Percentiles rank a stretch among this genome's conserved stretches.
Evolutionary conservation across 2,888 invertebrate species (phyloP).

Genomic region (Meloe dianella): DNA sequence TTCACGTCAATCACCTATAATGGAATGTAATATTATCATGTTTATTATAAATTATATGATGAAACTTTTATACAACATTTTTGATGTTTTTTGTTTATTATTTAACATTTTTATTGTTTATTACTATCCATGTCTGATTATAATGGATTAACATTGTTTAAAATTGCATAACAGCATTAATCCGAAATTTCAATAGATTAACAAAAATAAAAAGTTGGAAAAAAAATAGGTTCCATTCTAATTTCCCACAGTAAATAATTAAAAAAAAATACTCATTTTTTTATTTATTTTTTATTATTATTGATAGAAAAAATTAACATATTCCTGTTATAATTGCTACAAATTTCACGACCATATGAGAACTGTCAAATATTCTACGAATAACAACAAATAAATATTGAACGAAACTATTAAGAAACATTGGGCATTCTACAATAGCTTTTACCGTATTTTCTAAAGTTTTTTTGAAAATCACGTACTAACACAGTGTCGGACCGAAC

Average conservation of each 20-base stretch:
- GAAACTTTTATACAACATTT: conserved; percentile 13
- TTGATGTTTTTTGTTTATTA: conserved; percentile 9
- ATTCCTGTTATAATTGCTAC: conserved; percentile 38
- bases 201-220: neutral
- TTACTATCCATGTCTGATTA: neutral
- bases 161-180: conserved; percentile 6
- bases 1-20: conserved; percentile 4
- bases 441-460: no score
- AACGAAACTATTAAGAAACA: conserved; percentile 24
- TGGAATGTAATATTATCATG: neutral
- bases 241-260: conserved; percentile 12
- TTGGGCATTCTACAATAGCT: neutral
- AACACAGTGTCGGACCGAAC: no score
- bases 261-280: conserved; percentile 14
- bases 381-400: conserved; percentile 36
- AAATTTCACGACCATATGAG: conserved; percentile 40
- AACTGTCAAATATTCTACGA: conserved; percentile 40
- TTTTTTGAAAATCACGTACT: no score
- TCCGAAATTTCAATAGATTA: neutral
- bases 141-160: conserved; percentile 2
- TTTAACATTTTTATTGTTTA: conserved; percentile 9
- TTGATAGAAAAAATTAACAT: conserved; percentile 29
- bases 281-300: conserved; percentile 16
- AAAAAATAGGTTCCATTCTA: neutral
- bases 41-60: neutral